Percentiles rank a stretch among this genome's conserved stretches.
Conservation (phyloP, 2,888 invertebrate species). For the Drosophila demipolita region DNA sequence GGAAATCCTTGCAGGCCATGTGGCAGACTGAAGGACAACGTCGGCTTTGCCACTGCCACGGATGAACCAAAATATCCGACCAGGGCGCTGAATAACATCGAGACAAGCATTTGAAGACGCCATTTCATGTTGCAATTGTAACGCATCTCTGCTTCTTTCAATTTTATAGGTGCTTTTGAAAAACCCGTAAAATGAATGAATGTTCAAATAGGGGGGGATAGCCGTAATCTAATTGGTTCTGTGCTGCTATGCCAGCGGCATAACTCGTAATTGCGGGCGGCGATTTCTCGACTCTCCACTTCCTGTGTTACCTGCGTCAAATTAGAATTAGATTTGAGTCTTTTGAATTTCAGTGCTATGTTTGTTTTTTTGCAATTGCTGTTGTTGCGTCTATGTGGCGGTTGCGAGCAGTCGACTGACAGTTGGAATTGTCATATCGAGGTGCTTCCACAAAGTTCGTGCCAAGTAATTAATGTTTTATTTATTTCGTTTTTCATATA, state of each 20-base stretch:
- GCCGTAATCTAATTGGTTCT: background rate
- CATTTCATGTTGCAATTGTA: slow-evolving; percentile 62
- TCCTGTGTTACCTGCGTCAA: background rate
- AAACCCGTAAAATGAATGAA: background rate
- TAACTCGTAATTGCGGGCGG: slow-evolving; percentile 2
- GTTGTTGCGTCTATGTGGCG: slow-evolving; percentile 9
- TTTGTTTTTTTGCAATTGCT: background rate
- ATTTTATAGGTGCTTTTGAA: background rate
- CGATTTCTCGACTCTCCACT: slow-evolving; percentile 6
- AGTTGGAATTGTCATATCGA: background rate
- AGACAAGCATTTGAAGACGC: slow-evolving; percentile 74
- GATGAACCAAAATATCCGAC: slow-evolving; percentile 79
- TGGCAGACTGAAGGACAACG: slow-evolving; percentile 82
- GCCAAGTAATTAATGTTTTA: slow-evolving; percentile 21
- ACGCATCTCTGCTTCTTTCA: slow-evolving; percentile 31
- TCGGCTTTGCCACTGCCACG: slow-evolving; percentile 84
- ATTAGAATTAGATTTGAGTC: slow-evolving; percentile 7
- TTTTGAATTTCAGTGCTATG: background rate
- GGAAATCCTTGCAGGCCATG: slow-evolving; percentile 83
- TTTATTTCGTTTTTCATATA: slow-evolving; percentile 21
- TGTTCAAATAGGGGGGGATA: background rate
- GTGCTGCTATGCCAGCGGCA: slow-evolving; percentile 32
- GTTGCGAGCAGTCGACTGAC: slow-evolving; percentile 3
- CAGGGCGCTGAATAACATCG: slow-evolving; percentile 74
- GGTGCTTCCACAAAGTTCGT: background rate